Evolutionary conservation across 2,113 vertebrate species (phyloP).

Genomic region (Xiphias gladius): DNA sequence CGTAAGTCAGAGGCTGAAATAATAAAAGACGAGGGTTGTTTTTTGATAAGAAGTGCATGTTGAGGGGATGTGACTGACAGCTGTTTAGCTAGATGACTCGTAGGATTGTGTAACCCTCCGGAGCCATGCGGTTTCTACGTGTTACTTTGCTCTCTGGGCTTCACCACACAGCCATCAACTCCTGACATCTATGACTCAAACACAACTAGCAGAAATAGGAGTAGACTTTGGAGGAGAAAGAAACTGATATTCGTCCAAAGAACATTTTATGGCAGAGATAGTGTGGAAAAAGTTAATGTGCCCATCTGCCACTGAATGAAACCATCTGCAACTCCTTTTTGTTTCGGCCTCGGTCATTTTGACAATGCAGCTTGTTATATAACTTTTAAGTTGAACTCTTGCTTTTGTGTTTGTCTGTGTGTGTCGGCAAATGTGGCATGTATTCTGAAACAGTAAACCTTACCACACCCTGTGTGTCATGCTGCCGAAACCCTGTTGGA

Average conservation of each 20-base stretch:
- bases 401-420: constrained; percentile 31
- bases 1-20: constrained; percentile 31
- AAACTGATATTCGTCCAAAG: constrained; percentile 39
- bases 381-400: constrained; percentile 31
- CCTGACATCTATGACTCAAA: constrained; percentile 38
- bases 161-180: constrained; percentile 51
- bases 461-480: constrained; percentile 55
- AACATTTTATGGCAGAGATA: constrained; percentile 55
- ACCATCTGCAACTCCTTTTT: constrained; percentile 62
- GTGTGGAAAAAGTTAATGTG: constrained; percentile 25
- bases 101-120: constrained; percentile 66
- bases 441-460: constrained; percentile 58
- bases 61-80: constrained; percentile 43
- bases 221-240: constrained; percentile 16
- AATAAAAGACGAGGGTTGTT: constrained; percentile 19
- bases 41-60: constrained; percentile 33
- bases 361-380: constrained; percentile 25
- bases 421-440: constrained; percentile 13
- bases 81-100: constrained; percentile 58
- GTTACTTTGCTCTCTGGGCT: constrained; percentile 39
- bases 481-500: constrained; percentile 36
- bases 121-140: constrained; percentile 39
- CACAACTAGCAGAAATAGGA: constrained; percentile 21
- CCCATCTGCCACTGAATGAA: constrained; percentile 63
- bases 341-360: constrained; percentile 28